Evolutionary conservation across 2,113 vertebrate species (phyloP), one percentile per base, ranked within the genome.

Genomic region (Oxyruncus cristatus): DNA sequence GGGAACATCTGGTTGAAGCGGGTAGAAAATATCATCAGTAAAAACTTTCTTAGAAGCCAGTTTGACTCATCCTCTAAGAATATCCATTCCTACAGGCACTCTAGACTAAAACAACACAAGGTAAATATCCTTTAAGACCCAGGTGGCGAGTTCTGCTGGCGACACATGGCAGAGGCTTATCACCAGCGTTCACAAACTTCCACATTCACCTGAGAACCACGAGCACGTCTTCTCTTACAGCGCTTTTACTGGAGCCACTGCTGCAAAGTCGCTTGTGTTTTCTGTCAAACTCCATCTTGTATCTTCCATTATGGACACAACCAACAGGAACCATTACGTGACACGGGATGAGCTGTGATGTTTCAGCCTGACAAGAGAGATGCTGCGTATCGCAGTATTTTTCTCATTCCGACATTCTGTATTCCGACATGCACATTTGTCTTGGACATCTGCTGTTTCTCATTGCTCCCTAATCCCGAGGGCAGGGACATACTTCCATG

Each of bases 381-480:
- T 39, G 61, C 52, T 49, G 52, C 12, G 24, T 44, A 41, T 73
- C 49, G 42, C 3, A 6, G 28, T n/a, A 37, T 22, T 86, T 89
- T 77, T 63, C 55, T 71, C 74, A n/a, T 47, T 73, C 30, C 61
- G 59, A 68, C 32, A 46, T 66, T 62, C 42, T 87, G 16, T 52
- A n/a, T 77, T 82, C 52, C 55, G 73, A 77, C 53, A 78, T 13
- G 61, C 1, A 5, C 65, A 41, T 82, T 78, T 91, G n/a, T 59
- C 71, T 88, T 68, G 78, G 66, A 35, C 53, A 39, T 82, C 62
- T 85, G 87, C 53, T 92, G 6, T 70, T 92, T 94, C 58, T 95
- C 85, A 95, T 88, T 87, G 81, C 55, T 89, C 88, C 35, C 58
- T 88, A 78, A 76, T 76, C 80, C 89, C 27, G 58, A 72, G 37